A percentile compares a stretch with the other conserved stretches of the same genome.
Evolutionary conservation across 2,797 vertebrate species (phyloP).

Genomic region (Ispidina picta): DNA sequence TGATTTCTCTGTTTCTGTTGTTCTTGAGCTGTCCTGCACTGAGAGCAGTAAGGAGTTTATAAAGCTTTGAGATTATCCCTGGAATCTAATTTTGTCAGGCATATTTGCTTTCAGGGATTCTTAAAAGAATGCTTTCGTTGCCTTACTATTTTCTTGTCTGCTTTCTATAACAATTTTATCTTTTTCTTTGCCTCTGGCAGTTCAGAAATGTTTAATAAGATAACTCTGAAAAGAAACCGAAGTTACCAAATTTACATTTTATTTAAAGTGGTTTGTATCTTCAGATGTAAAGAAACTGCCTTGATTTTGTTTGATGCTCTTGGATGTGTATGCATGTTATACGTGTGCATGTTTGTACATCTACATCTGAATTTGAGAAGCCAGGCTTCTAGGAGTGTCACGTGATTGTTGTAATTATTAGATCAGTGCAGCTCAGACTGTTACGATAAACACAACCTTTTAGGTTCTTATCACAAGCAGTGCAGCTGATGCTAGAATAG

Average conservation of each 20-base stretch:
- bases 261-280: not conserved
- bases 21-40: not conserved
- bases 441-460: conserved; percentile 11
- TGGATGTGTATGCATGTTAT: not conserved
- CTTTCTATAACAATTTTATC: not conserved
- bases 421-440: not conserved
- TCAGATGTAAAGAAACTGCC: not conserved
- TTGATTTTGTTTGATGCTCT: not conserved
- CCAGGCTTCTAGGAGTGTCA: not conserved
- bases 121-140: not conserved
- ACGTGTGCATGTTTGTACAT: not conserved
- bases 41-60: not conserved
- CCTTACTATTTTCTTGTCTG: not conserved
- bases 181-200: not conserved
- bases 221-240: not conserved
- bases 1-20: not conserved
- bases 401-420: not conserved
- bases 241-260: not conserved
- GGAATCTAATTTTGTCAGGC: not conserved
- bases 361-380: not conserved
- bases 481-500: not conserved
- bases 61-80: not conserved
- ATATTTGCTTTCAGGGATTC: not conserved
- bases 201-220: not conserved
- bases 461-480: not conserved